Conservation (phyloP, 2,113 vertebrate genomes). For the Ictalurus punctatus region DNA sequence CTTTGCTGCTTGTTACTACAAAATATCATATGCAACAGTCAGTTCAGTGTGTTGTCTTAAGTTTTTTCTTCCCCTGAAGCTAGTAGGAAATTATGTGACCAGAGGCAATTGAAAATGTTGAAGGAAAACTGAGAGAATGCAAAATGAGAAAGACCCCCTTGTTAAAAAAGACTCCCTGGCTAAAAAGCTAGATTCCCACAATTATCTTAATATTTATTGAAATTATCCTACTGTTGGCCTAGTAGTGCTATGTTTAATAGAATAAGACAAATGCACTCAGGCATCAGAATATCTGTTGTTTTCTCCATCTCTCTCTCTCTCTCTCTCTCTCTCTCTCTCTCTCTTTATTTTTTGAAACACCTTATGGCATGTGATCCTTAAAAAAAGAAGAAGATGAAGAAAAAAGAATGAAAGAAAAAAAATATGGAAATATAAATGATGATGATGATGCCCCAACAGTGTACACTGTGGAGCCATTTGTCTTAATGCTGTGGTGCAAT, state of each 20-base stretch:
- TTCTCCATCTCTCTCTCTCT: constrained; percentile 30
- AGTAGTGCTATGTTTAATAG: constrained; percentile 18
- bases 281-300: not conserved
- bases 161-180: constrained; percentile 54
- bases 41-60: constrained; percentile 64
- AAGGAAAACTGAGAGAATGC: constrained; percentile 48
- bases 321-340: not conserved
- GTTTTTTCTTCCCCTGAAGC: constrained; percentile 54
- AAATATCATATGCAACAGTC: constrained; percentile 66
- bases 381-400: not conserved
- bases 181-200: constrained; percentile 60
- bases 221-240: constrained; percentile 1
- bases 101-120: constrained; percentile 52
- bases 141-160: constrained; percentile 48
- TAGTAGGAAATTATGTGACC: constrained; percentile 51
- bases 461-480: not conserved
- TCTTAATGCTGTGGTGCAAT: not conserved
- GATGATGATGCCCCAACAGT: not conserved
- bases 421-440: not conserved
- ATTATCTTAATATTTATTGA: constrained; percentile 53
- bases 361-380: not conserved
- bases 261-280: not conserved
- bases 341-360: not conserved
- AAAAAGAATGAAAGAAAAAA: not conserved
- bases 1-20: constrained; percentile 59